Evolutionary conservation across 2,888 invertebrate genomes (phyloP).

Genomic region (Cabera pusaria): DNA sequence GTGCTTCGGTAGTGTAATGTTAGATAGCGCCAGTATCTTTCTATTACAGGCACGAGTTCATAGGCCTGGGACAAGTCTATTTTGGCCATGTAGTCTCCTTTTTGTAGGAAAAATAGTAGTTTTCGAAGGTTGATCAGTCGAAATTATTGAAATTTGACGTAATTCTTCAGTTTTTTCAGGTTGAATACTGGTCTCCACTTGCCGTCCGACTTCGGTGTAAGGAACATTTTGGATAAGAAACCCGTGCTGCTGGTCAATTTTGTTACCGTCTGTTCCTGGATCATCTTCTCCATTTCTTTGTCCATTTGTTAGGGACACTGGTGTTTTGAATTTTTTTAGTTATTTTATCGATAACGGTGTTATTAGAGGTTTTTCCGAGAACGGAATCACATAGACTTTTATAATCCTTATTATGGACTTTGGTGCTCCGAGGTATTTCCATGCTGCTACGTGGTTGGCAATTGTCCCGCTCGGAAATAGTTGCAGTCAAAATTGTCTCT

Average conservation of each 20-base stretch:
- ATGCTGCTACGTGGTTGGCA: background rate
- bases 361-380: background rate
- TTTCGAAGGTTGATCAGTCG: constrained; percentile 20
- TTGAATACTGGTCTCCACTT: constrained; percentile 22
- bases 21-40: constrained; percentile 8
- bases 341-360: too few relatives aligned
- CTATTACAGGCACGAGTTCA: constrained; percentile 13
- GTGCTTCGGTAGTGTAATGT: background rate
- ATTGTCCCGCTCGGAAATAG: constrained; percentile 1
- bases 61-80: constrained; percentile 16
- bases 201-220: constrained; percentile 21
- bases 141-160: constrained; percentile 19
- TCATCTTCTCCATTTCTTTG: background rate
- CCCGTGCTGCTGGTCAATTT: background rate
- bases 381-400: background rate
- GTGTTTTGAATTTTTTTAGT: background rate
- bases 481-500: background rate
- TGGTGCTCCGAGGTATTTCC: background rate
- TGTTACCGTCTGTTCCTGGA: background rate
- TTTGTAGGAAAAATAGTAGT: constrained; percentile 15
- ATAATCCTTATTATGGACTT: background rate
- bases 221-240: constrained; percentile 22
- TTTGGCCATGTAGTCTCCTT: constrained; percentile 21
- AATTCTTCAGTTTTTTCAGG: constrained; percentile 23
- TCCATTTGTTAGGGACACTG: background rate